Evolutionary conservation across 2,797 vertebrate genomes (phyloP).

Genomic region (Odontamblyopus lacepedii): DNA sequence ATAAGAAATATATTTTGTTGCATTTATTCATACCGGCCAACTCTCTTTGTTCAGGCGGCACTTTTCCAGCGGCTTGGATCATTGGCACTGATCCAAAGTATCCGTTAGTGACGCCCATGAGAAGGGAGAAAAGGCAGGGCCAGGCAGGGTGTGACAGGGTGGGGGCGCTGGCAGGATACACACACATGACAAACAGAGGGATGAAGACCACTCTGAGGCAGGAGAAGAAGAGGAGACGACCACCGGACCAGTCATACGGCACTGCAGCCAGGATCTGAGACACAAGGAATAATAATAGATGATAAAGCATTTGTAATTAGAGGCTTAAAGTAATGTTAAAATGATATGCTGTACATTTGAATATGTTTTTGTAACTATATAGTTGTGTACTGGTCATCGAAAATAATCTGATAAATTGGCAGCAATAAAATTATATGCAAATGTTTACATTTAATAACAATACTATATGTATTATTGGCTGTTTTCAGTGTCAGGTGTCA

Average conservation of each 20-base stretch:
- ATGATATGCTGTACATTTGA: not conserved
- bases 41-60: conserved; percentile 91
- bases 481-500: not conserved
- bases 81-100: conserved; percentile 98
- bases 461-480: too few relatives aligned
- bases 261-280: conserved; percentile 91
- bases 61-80: conserved; percentile 94
- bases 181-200: conserved; percentile 95
- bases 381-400: not conserved
- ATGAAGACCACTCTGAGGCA: conserved; percentile 93
- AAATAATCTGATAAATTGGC: not conserved
- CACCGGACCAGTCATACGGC: conserved; percentile 91
- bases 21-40: conserved; percentile 84
- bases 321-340: not conserved
- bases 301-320: not conserved
- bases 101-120: conserved; percentile 96
- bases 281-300: not conserved
- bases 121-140: conserved; percentile 95
- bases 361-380: not conserved
- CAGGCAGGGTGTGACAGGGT: conserved; percentile 91
- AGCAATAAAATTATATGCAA: not conserved
- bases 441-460: not conserved
- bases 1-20: not conserved
- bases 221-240: conserved; percentile 90
- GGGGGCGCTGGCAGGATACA: conserved; percentile 86